Base-by-base conservation (phyloP, 2,797 vertebrate genomes). In the Triplophysa yarkandensis region DNA sequence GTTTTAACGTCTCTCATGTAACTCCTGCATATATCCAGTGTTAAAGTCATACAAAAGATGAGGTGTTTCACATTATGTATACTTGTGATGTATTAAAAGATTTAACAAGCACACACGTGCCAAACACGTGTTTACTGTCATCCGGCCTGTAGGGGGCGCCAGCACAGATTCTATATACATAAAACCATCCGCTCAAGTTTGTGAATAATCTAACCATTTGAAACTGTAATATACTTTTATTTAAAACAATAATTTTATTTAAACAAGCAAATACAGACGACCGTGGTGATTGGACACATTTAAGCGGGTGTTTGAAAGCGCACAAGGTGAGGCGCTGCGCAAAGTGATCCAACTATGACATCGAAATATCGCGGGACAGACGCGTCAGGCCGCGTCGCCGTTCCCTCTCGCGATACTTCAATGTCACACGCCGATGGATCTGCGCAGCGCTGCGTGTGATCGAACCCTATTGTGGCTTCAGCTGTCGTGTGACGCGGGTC, bases 91-190 rank as follows among this genome's bases (percentile, higher is more conserved):
- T 54, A 54, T 27, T 27, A 25, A 30, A 23, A 50, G 9, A 50
- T 48, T 72, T 62, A 72, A 72, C n/a, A 23, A 48, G 69, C 34
- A 50, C n/a, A 50, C 11, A 52, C 10, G 48, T 52, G 48, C 48
- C 21, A 52, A 25, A 52, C 48, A 52, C 41, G 19, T 44, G 43
- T 57, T 9, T 7, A 32, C n/a, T 43, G 14, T 21, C 58, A 41
- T 63, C 61, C 71, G 4, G 34, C 61, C 71, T 8, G 19, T 6
- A 64, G 46, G n/a, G 17, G 61, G 71, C 71, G 60, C 23, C 27
- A 17, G 4, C 34, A 0, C 25, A 28, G 14, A 4, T 1, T 6
- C 54, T 4, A 17, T 41, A 21, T 52, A 21, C 8, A 8, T 28
- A 27, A n/a, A n/a, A 54, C 10, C 50, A 21, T 25, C 21, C 4